phyloP scores from a whole-genome alignment of 2,888 invertebrate species.

The Drosophila dives region DNA sequence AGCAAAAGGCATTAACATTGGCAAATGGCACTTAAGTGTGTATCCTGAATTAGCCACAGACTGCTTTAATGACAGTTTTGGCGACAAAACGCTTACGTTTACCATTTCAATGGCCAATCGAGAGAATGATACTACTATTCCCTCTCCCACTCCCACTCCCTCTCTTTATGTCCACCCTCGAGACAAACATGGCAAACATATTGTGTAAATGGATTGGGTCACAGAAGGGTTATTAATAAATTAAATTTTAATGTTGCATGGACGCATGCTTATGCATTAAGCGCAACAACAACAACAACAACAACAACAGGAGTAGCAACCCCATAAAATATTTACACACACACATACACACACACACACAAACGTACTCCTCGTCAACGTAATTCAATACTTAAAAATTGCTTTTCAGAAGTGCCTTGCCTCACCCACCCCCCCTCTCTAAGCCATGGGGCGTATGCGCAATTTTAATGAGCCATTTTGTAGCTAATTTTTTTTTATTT shows the following conservation, averaged over 20 bases:
- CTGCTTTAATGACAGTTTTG: conserved; percentile 60
- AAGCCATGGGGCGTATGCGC: conserved; percentile 42
- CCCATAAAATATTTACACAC: conserved; percentile 41
- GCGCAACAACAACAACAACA: not conserved
- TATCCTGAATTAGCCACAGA: conserved; percentile 64
- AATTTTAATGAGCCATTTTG: conserved; percentile 58
- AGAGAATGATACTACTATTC: not conserved
- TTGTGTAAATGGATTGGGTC: conserved; percentile 51
- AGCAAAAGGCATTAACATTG: conserved; percentile 63
- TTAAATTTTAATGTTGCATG: conserved; percentile 57
- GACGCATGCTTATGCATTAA: conserved; percentile 33
- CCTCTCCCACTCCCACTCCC: not conserved
- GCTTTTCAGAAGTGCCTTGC: conserved; percentile 35
- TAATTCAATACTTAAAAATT: conserved; percentile 70
- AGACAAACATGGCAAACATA: conserved; percentile 28
- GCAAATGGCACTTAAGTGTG: conserved; percentile 58
- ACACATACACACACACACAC: conserved; percentile 5
- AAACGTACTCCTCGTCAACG: conserved; percentile 48
- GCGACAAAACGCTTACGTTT: conserved; percentile 65
- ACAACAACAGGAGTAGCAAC: not conserved
- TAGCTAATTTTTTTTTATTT: conserved; percentile 47
- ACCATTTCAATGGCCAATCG: conserved; percentile 33
- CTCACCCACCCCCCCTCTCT: not conserved
- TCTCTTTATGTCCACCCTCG: not conserved
- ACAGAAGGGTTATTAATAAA: conserved; percentile 76